A percentile compares a stretch with the other conserved stretches of the same genome.
Conservation (phyloP, 1,140 invertebrate species). For the Panagrolaimus sp. region DNA sequence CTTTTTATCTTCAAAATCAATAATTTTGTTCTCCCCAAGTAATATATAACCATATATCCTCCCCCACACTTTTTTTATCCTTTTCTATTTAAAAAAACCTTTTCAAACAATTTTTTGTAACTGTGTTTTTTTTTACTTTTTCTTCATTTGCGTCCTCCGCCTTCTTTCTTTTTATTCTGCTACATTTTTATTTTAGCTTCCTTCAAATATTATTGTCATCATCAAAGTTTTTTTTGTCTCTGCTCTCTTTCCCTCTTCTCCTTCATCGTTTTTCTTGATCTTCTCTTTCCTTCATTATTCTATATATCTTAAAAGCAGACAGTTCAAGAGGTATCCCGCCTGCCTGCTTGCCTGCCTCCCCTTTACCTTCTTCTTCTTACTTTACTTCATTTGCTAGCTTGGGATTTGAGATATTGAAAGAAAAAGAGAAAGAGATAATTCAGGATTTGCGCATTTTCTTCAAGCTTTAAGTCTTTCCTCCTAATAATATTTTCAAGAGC, state of each 20-base stretch:
- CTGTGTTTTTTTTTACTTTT: background rate
- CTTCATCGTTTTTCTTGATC: slow-evolving; percentile 2
- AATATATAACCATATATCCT: no score
- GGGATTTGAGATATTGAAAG: background rate
- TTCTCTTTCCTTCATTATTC: background rate
- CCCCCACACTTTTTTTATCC: background rate
- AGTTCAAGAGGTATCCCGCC: slow-evolving; percentile 4
- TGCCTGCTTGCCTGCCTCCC: background rate
- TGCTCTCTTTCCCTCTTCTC: background rate
- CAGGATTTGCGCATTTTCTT: background rate
- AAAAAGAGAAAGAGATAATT: background rate
- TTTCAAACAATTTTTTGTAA: slow-evolving; percentile 17
- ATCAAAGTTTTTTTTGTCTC: background rate
- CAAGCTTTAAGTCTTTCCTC: background rate
- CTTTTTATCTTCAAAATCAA: no score
- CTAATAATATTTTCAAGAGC: background rate
- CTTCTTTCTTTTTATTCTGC: background rate
- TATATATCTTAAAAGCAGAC: background rate
- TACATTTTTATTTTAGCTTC: background rate
- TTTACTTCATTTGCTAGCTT: background rate
- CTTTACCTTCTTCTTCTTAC: no score
- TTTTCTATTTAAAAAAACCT: background rate
- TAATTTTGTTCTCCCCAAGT: no score
- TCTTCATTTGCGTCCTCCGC: background rate
- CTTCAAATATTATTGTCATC: background rate